A percentile compares a stretch with the other conserved stretches of the same genome.
Evolutionary conservation across 2,888 invertebrate genomes (phyloP).

Genomic region (Amiota communis): DNA sequence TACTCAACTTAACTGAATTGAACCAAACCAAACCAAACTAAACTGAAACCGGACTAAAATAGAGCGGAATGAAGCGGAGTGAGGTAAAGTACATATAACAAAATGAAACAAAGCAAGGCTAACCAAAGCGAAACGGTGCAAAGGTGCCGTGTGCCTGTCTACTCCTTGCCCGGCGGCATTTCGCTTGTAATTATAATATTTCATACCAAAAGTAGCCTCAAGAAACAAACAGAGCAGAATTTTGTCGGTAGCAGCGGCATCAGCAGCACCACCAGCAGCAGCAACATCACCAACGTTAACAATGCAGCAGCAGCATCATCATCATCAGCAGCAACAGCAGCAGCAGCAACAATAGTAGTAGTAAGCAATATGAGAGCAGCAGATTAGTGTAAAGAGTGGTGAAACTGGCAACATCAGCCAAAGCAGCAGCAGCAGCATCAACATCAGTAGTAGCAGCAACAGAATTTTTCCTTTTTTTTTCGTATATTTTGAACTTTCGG

Average conservation of each 20-base stretch:
- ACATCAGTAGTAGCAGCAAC: not conserved
- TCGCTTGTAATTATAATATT: slow-evolving; percentile 74
- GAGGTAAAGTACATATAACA: not conserved
- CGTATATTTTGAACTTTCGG: slow-evolving; percentile 57
- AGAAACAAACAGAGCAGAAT: slow-evolving; percentile 59
- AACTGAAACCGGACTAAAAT: not conserved
- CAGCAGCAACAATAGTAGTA: slow-evolving; percentile 9
- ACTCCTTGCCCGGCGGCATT: slow-evolving; percentile 63
- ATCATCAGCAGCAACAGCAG: slow-evolving; percentile 49
- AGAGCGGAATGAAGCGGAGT: not conserved
- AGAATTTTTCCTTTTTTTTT: not conserved
- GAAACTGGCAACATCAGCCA: not conserved
- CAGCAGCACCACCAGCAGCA: not conserved
- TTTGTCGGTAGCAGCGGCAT: slow-evolving; percentile 13
- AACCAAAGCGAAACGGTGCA: slow-evolving; percentile 19
- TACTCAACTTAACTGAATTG: slow-evolving; percentile 13
- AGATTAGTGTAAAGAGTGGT: slow-evolving; percentile 49
- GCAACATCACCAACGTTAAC: slow-evolving; percentile 38
- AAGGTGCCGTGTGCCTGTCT: slow-evolving; percentile 31
- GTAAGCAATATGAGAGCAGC: not conserved
- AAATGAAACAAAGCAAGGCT: not conserved
- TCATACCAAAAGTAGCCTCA: slow-evolving; percentile 72
- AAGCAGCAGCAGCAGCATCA: not conserved
- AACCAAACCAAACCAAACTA: slow-evolving; percentile 11
- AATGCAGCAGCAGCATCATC: slow-evolving; percentile 55